A percentile compares a stretch with the other conserved stretches of the same genome.
phyloP scores from a whole-genome alignment of 2,797 vertebrate genomes.

The Apogon hyalosoma region DNA sequence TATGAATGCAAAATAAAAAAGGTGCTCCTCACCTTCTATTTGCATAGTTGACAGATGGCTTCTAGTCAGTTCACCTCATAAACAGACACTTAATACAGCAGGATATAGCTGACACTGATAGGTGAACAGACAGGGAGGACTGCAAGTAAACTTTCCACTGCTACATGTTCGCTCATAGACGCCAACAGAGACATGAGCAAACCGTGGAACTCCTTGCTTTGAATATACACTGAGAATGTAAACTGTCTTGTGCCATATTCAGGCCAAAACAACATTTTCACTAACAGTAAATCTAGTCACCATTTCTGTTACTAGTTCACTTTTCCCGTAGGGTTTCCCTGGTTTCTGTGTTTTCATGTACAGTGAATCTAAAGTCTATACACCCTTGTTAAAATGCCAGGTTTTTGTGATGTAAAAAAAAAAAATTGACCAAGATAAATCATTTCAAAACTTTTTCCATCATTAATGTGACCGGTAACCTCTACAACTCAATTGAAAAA shows the following conservation, averaged over 20 bases:
- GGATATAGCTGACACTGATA: slow-evolving; percentile 64
- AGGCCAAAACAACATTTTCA: slow-evolving; percentile 32
- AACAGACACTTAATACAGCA: slow-evolving; percentile 69
- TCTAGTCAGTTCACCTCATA: slow-evolving; percentile 54
- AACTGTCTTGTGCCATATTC: slow-evolving; percentile 20
- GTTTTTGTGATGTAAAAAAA: too few species aligned
- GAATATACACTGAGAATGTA: slow-evolving; percentile 34
- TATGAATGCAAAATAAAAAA: slow-evolving; percentile 65
- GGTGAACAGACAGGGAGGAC: slow-evolving; percentile 62
- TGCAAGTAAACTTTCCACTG: slow-evolving; percentile 72
- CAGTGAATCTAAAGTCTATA: too few species aligned
- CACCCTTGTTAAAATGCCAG: too few species aligned
- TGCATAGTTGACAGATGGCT: slow-evolving; percentile 77
- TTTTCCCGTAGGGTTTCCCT: slow-evolving; percentile 53
- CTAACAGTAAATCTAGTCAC: slow-evolving; percentile 46
- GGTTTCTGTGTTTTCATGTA: slow-evolving; percentile 1
- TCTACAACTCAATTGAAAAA: too few species aligned
- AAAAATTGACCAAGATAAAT: too few species aligned
- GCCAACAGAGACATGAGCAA: slow-evolving; percentile 28
- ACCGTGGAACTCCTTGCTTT: slow-evolving; percentile 44
- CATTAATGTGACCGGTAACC: too few species aligned
- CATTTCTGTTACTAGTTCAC: slow-evolving; percentile 34
- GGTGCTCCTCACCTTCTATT: slow-evolving; percentile 62
- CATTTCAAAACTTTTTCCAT: too few species aligned
- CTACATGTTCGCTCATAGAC: slow-evolving; percentile 34